Conservation (phyloP, 2,113 vertebrate genomes). For the Phaethon lepturus region DNA sequence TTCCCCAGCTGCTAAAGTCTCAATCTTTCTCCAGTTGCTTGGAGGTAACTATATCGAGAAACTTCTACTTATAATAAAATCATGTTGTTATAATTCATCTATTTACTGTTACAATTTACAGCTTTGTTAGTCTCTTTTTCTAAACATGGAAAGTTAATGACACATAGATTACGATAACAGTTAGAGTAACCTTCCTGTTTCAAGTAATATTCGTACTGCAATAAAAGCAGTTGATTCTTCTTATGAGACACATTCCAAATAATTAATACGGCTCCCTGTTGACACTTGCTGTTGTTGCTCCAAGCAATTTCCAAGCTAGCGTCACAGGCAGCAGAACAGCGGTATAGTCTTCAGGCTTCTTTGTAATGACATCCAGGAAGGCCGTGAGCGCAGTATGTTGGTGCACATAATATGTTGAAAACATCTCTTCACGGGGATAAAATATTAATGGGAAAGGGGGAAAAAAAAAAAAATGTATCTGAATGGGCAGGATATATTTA, state of each 20-base stretch:
- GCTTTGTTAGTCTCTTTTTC: conserved; percentile 77
- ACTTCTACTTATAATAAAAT: conserved; percentile 55
- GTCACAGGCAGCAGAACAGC: conserved; percentile 29
- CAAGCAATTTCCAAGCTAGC: conserved; percentile 63
- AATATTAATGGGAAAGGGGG: background rate
- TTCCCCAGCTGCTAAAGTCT: background rate
- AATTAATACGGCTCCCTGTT: conserved; percentile 83
- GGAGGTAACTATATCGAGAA: background rate
- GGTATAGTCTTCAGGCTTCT: conserved; percentile 19
- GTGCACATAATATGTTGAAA: conserved; percentile 52
- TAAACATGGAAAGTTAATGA: conserved; percentile 82
- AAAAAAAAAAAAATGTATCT: background rate
- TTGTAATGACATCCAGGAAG: conserved; percentile 69
- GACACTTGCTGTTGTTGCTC: conserved; percentile 72
- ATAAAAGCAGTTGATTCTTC: conserved; percentile 79
- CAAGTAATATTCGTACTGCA: conserved; percentile 77
- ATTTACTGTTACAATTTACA: conserved; percentile 72
- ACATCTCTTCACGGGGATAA: conserved; percentile 34
- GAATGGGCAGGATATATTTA: conserved; percentile 34
- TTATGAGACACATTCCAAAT: conserved; percentile 83
- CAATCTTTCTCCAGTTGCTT: background rate
- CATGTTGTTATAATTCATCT: conserved; percentile 61
- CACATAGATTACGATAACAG: conserved; percentile 78
- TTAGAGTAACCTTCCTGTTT: conserved; percentile 76
- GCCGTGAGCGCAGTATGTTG: conserved; percentile 3